Conservation (phyloP, 2,113 vertebrate genomes). For the Glaucomys volans region DNA sequence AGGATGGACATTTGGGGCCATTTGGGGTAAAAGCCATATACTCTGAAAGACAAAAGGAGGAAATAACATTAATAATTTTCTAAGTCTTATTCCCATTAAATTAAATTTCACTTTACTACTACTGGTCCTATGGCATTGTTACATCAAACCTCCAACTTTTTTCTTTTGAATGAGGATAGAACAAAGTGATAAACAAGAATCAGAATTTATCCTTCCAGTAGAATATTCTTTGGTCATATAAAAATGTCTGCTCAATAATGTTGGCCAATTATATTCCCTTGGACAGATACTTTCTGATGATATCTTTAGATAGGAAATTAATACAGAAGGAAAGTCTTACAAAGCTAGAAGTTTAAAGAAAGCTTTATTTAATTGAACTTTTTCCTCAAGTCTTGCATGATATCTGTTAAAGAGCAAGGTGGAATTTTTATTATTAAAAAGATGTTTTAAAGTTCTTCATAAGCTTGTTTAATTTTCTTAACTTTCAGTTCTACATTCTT, state of each 20-base stretch:
- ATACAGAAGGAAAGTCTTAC: background rate
- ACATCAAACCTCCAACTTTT: background rate
- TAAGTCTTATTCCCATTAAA: background rate
- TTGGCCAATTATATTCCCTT: background rate
- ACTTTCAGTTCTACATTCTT: conserved; percentile 22
- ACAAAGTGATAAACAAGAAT: background rate
- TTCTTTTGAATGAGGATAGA: background rate
- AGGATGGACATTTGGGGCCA: background rate
- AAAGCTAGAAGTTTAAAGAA: background rate
- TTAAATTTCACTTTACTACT: background rate
- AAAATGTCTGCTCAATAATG: conserved; percentile 3
- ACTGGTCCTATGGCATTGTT: background rate
- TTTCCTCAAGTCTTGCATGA: background rate
- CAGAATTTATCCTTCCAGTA: background rate
- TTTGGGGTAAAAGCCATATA: background rate
- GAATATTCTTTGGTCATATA: background rate
- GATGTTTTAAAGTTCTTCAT: conserved; percentile 30
- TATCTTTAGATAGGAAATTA: background rate
- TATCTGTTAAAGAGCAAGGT: background rate
- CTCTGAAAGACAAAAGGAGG: background rate
- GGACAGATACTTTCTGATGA: background rate
- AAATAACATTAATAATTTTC: conserved; percentile 16
- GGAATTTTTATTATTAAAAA: background rate
- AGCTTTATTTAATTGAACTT: background rate
- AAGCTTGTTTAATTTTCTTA: conserved; percentile 32